Evolutionary conservation across 2,888 invertebrate genomes (phyloP).

Genomic region (Pterobdella sp.): DNA sequence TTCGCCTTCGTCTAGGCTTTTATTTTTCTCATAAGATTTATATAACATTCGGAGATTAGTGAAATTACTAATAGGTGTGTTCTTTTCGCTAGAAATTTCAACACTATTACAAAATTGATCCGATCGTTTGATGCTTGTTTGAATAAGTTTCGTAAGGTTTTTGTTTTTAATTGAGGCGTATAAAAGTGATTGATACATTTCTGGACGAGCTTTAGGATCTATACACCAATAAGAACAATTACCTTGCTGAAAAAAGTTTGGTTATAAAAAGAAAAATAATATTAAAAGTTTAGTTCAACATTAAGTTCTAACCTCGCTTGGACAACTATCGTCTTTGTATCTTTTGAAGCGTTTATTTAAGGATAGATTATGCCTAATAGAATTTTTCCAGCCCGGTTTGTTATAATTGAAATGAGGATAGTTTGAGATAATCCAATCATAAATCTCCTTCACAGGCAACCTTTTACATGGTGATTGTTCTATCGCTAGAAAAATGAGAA

Average conservation of each 20-base stretch:
- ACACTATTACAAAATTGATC: no score
- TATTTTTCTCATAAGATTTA: no score
- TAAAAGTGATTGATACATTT: neutral
- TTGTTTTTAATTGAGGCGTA: neutral
- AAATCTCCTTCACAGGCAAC: slow-evolving; percentile 19
- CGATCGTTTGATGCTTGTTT: neutral
- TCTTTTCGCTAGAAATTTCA: no score
- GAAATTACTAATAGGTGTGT: no score
- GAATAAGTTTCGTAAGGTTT: neutral
- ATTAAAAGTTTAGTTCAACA: neutral
- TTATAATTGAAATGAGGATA: slow-evolving; percentile 15
- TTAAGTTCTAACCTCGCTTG: neutral
- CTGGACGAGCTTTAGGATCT: neutral
- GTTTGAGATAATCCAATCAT: slow-evolving; percentile 23
- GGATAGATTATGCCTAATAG: slow-evolving; percentile 26
- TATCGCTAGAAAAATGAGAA: slow-evolving; percentile 23
- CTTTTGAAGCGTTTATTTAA: slow-evolving; percentile 23
- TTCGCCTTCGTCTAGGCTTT: neutral
- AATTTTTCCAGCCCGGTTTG: slow-evolving; percentile 22
- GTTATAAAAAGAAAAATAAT: neutral
- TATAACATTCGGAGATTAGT: no score
- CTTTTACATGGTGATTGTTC: slow-evolving; percentile 11
- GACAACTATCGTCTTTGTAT: neutral
- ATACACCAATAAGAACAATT: neutral
- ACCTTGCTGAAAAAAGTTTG: neutral